These are phyloP conservation scores for Acrocephalus arundinaceus DNA, from an alignment of 2,113 vertebrate genomes.

Conservation along the genomic window DNA sequence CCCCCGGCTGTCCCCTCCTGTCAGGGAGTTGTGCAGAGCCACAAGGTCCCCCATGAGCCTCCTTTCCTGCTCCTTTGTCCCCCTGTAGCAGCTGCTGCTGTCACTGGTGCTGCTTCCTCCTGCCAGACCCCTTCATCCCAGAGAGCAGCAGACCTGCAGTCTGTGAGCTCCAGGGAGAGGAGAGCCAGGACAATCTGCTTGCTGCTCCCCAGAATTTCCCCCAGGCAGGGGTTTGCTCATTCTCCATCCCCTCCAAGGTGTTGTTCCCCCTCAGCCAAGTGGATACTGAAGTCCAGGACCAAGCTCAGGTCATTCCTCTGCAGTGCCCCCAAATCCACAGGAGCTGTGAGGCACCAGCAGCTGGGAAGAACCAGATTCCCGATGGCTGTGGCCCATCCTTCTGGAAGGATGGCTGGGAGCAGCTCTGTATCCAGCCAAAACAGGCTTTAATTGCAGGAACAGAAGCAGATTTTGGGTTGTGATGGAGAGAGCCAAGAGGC, in stretches of 20 bases:
- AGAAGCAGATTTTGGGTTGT: constrained; percentile 4
- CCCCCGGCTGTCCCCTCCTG: neutral
- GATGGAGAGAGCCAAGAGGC: neutral
- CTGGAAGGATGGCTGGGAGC: neutral
- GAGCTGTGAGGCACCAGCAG: neutral
- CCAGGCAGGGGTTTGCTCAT: neutral
- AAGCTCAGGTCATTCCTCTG: neutral
- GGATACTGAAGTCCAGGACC: neutral
- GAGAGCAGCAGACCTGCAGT: neutral
- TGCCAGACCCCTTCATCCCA: neutral
- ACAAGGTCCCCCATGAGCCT: neutral
- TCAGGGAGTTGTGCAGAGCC: neutral
- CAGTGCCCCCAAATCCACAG: neutral
- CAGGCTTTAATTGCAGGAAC: neutral
- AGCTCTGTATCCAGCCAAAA: neutral
- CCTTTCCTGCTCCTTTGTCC: neutral
- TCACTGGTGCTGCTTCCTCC: neutral
- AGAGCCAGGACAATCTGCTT: neutral
- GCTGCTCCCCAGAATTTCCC: neutral
- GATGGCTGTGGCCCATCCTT: neutral
- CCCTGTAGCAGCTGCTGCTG: neutral
- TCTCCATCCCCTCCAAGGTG: neutral
- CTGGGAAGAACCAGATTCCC: neutral
- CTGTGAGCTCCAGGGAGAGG: neutral
- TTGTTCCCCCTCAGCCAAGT: neutral